phyloP scores from a whole-genome alignment of 2,888 invertebrate genomes.

The Thecocarcelia acutangulata region DNA sequence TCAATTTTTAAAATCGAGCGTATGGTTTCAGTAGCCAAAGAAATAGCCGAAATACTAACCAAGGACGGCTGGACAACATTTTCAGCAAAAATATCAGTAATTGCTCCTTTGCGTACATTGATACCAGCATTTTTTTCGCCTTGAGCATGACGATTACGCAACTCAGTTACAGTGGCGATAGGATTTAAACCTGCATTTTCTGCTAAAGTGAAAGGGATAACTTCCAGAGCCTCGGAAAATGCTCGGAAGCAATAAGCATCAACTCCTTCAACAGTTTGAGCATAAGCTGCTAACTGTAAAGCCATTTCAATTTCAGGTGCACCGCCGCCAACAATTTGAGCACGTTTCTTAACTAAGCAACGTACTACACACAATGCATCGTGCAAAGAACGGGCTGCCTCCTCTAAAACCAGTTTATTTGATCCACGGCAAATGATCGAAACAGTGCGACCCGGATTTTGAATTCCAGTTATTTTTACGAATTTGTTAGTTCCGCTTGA shows the following conservation, averaged over 20 bases:
- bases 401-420: slow-evolving; percentile 93
- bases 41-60: slow-evolving; percentile 96
- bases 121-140: slow-evolving; percentile 94
- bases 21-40: slow-evolving; percentile 97
- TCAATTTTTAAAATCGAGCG: slow-evolving; percentile 99
- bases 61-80: slow-evolving; percentile 98
- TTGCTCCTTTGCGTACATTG: slow-evolving; percentile 97
- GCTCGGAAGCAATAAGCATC: slow-evolving; percentile 97
- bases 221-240: slow-evolving; percentile 97
- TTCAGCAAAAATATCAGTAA: slow-evolving; percentile 98
- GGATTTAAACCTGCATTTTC: slow-evolving; percentile 95
- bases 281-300: slow-evolving; percentile 89
- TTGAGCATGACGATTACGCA: slow-evolving; percentile 95
- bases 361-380: slow-evolving; percentile 95
- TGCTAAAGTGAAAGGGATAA: slow-evolving; percentile 94
- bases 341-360: slow-evolving; percentile 96
- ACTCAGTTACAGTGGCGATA: slow-evolving; percentile 97
- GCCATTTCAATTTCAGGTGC: slow-evolving; percentile 98
- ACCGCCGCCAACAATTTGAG: slow-evolving; percentile 97
- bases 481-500: slow-evolving; percentile 93
- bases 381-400: slow-evolving; percentile 95
- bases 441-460: slow-evolving; percentile 93
- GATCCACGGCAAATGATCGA: slow-evolving; percentile 93
- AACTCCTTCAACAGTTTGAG: slow-evolving; percentile 93
- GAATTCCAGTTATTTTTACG: slow-evolving; percentile 95